A percentile compares a stretch with the other conserved stretches of the same genome.
Evolutionary conservation across 2,888 invertebrate genomes (phyloP).

Genomic region (Drepanosiphum platanoidis): DNA sequence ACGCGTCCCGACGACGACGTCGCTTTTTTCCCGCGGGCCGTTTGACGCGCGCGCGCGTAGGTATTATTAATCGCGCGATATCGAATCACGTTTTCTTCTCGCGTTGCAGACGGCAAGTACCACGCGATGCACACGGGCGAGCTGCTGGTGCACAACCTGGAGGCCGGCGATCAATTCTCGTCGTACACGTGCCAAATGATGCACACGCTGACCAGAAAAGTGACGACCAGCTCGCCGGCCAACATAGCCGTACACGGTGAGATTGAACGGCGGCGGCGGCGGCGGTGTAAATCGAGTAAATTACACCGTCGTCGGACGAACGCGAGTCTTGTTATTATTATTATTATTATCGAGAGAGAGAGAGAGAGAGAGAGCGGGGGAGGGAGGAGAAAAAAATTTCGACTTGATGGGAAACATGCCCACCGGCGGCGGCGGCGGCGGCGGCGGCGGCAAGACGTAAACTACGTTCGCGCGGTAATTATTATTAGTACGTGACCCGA

Average conservation of each 20-base stretch:
- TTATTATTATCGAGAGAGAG: too few species aligned
- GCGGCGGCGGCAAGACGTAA: background rate
- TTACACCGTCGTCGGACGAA: background rate
- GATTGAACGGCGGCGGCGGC: slow-evolving; percentile 64
- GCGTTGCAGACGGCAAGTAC: slow-evolving; percentile 77
- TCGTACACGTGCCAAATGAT: slow-evolving; percentile 79
- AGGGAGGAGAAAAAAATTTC: background rate
- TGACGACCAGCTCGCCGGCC: slow-evolving; percentile 76
- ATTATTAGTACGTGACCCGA: slow-evolving; percentile 60
- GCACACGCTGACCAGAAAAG: slow-evolving; percentile 78
- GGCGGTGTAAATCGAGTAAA: background rate
- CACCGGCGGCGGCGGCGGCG: background rate
- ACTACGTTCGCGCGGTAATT: slow-evolving; percentile 30
- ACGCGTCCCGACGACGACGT: too few species aligned
- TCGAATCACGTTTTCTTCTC: background rate
- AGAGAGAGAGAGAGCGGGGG: background rate
- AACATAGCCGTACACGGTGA: slow-evolving; percentile 78
- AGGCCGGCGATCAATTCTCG: slow-evolving; percentile 78
- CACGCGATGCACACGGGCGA: slow-evolving; percentile 80
- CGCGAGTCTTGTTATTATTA: background rate
- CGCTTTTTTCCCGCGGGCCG: too few species aligned
- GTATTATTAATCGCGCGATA: too few species aligned
- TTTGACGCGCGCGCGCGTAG: too few species aligned
- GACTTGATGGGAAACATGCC: slow-evolving; percentile 27
- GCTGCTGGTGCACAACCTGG: slow-evolving; percentile 78